Percentiles rank a stretch among this genome's conserved stretches.
These are phyloP conservation scores for Stenurella melanura DNA, from an alignment of 2,888 invertebrate genomes.

Conservation along the genomic window DNA sequence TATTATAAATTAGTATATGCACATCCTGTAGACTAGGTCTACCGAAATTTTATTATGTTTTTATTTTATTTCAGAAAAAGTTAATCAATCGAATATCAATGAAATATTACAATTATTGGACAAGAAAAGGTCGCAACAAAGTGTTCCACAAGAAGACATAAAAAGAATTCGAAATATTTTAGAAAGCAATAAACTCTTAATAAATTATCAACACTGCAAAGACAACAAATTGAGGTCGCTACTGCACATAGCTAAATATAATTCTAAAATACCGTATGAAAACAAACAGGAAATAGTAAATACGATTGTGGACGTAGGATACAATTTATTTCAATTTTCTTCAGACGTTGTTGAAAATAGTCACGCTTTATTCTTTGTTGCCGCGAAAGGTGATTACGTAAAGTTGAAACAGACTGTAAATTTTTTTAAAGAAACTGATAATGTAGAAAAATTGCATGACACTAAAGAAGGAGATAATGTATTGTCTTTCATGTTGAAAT, in stretches of 20 bases:
- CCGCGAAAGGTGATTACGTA: conserved; percentile 22
- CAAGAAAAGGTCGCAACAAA: neutral
- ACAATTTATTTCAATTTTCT: conserved; percentile 1
- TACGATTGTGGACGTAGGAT: conserved; percentile 26
- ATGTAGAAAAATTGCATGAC: conserved; percentile 12
- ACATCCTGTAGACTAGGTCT: too few species aligned
- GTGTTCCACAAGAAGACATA: neutral
- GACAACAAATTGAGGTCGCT: conserved; percentile 29
- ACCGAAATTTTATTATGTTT: neutral
- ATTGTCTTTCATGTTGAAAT: conserved; percentile 34
- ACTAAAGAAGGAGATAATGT: conserved; percentile 34
- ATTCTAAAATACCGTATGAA: neutral
- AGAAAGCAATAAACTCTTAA: neutral
- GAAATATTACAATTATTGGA: neutral
- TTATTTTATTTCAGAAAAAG: neutral
- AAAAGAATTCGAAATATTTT: neutral
- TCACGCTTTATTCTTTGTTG: conserved; percentile 20
- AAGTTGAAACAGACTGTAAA: conserved; percentile 18
- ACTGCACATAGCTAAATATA: conserved; percentile 33
- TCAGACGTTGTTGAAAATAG: neutral
- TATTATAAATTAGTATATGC: too few species aligned
- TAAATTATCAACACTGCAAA: conserved; percentile 25
- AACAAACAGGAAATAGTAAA: conserved; percentile 28
- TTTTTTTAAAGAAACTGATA: neutral
- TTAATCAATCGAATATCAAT: neutral